Evolutionary conservation across 1,140 invertebrate species (phyloP), one percentile per base, ranked within the genome.

Genomic region (Radopholus similis): DNA sequence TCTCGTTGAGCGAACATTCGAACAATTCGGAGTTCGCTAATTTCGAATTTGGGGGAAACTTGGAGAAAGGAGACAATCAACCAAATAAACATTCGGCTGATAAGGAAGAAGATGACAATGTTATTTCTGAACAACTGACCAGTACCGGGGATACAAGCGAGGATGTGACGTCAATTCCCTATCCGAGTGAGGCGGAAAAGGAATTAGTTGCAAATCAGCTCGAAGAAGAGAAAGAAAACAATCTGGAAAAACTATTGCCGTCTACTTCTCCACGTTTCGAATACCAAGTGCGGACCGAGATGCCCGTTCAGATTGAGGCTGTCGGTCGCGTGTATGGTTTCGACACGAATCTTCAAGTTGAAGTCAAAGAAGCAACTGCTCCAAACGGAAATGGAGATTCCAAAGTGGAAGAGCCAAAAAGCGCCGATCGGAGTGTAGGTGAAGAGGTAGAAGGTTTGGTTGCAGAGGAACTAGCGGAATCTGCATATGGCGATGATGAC

Each of bases 111-210:
- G 18, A 18, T 54, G 51, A 54, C 35, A n/a, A 15, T 23, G 4
- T 21, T 54, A 54, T 54, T 18, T 54, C 51, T 54, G 51, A 18
- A 23, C 28, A 54, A n/a, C 28, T 32, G 35, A 23, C 30, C 18
- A 54, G 18, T 21, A n/a, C 51, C 30, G 18, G 18, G 30, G 51
- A 54, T 34, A 54, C 51, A 4, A 54, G 51, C 18, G 51, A 54
- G 51, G 51, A 54, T 54, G 18, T 54, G 30, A 54, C 51, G n/a
- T 54, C 51, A 4, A 32, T 54, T 28, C 51, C 51, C n/a, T 54
- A 32, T 54, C 28, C 35, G 30, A 54, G 51, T 21, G 51, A 54
- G n/a, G 35, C 30, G 15, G 18, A n/a, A 5, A 4, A 15, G 35
- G 35, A 53, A 15, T 53, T n/a, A 4, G 5, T 15, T 32, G 35